A percentile compares a stretch with the other conserved stretches of the same genome.
Evolutionary conservation across 1,140 invertebrate genomes (phyloP).

Genomic region (Saccostrea cuccullata): DNA sequence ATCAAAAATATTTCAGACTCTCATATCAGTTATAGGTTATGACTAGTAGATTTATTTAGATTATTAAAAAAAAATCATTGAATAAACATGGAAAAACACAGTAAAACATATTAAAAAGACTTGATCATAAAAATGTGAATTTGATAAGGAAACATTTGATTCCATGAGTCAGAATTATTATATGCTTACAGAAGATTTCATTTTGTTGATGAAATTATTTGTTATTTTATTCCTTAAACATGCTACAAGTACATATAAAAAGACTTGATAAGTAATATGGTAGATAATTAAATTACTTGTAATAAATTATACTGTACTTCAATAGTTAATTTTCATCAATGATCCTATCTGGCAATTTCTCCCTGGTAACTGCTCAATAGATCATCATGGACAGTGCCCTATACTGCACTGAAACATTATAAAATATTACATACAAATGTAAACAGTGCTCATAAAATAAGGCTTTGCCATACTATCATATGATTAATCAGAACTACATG

Average conservation of each 20-base stretch:
- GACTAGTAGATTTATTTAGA: too few species aligned
- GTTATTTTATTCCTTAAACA: constrained; percentile 56
- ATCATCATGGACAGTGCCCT: constrained; percentile 86
- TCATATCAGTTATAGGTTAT: too few species aligned
- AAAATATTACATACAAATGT: not conserved
- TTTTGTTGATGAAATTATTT: constrained; percentile 75
- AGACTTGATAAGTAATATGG: too few species aligned
- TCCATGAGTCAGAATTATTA: not conserved
- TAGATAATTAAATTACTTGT: too few species aligned
- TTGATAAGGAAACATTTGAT: not conserved
- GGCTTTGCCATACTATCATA: too few species aligned
- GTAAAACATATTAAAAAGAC: not conserved
- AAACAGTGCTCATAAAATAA: not conserved
- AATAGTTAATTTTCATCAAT: too few species aligned
- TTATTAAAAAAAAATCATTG: too few species aligned
- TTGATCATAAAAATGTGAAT: not conserved
- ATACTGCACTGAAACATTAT: constrained; percentile 88
- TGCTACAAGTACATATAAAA: constrained; percentile 52
- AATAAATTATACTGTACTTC: too few species aligned
- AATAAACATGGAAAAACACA: not conserved
- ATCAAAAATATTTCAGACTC: too few species aligned
- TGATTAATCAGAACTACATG: too few species aligned
- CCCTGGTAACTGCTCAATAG: constrained; percentile 93
- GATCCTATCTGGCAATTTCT: constrained; percentile 96
- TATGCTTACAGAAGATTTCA: constrained; percentile 77